Percentiles rank a stretch among this genome's conserved stretches.
Conservation (phyloP, 2,797 vertebrate species). For the Limnodromus scolopaceus region DNA sequence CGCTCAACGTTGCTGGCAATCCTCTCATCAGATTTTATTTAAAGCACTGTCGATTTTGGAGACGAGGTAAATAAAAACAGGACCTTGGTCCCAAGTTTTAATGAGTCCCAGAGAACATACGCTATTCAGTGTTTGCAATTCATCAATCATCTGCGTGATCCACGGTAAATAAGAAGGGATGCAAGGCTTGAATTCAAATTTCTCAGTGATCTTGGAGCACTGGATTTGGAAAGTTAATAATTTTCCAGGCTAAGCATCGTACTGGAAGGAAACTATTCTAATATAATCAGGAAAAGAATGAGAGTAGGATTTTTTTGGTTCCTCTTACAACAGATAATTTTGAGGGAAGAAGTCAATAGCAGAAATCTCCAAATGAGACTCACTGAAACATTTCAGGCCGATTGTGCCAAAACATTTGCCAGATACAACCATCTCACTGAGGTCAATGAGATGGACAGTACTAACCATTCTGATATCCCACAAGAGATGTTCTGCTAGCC, state of each 20-base stretch:
- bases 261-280: not conserved
- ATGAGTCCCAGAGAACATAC: not conserved
- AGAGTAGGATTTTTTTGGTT: not conserved
- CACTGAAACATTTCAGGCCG: not conserved
- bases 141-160: not conserved
- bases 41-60: not conserved
- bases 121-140: not conserved
- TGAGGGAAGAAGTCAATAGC: not conserved
- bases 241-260: not conserved
- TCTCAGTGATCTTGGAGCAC: not conserved
- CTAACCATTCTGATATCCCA: not conserved
- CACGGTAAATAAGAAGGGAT: not conserved
- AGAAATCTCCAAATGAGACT: not conserved
- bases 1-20: not conserved
- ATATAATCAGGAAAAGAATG: not conserved
- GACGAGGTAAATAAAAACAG: not conserved
- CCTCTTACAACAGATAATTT: not conserved
- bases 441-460: not conserved
- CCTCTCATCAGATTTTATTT: not conserved
- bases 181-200: not conserved
- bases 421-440: not conserved
- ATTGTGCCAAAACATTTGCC: not conserved
- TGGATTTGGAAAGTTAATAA: not conserved
- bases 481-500: fast-evolving
- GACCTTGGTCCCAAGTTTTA: not conserved